Percentiles rank a stretch among this genome's conserved stretches.
Evolutionary conservation across 2,888 invertebrate genomes (phyloP).

Genomic region (Standfussiana lucernea): DNA sequence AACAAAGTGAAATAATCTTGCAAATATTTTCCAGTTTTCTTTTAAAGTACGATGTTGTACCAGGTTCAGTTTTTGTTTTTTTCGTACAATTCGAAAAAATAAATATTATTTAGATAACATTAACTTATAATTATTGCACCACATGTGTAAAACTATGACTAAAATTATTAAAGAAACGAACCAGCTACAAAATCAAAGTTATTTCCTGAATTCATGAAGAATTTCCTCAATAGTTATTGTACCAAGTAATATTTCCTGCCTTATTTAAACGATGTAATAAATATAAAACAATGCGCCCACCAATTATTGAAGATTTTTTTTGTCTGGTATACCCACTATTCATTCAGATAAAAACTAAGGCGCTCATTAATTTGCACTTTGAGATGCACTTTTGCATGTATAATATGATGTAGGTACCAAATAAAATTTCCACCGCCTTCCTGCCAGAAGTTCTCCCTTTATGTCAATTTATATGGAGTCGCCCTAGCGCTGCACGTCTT

Average conservation of each 20-base stretch:
- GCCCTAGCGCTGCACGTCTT: not conserved
- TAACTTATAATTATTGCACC: no score
- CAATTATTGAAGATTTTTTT: not conserved
- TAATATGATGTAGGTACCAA: not conserved
- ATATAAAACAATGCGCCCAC: conserved; percentile 4
- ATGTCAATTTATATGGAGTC: not conserved
- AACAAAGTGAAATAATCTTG: no score
- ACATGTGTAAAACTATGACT: not conserved
- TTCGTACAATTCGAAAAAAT: no score
- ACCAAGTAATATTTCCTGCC: conserved; percentile 29
- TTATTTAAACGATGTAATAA: conserved; percentile 16
- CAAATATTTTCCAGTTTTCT: no score
- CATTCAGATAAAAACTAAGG: not conserved
- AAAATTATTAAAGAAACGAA: conserved; percentile 16
- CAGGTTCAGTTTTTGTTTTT: no score
- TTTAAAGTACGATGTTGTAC: no score
- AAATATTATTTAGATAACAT: no score
- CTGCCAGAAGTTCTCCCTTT: no score
- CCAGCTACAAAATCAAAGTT: not conserved
- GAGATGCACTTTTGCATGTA: not conserved
- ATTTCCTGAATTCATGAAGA: conserved; percentile 43
- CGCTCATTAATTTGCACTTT: not conserved
- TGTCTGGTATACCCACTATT: not conserved
- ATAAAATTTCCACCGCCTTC: no score
- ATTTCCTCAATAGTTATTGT: conserved; percentile 34